These are phyloP conservation scores for Galaxias olidus DNA, from an alignment of 2,797 vertebrate genomes.

Conservation along the genomic window DNA sequence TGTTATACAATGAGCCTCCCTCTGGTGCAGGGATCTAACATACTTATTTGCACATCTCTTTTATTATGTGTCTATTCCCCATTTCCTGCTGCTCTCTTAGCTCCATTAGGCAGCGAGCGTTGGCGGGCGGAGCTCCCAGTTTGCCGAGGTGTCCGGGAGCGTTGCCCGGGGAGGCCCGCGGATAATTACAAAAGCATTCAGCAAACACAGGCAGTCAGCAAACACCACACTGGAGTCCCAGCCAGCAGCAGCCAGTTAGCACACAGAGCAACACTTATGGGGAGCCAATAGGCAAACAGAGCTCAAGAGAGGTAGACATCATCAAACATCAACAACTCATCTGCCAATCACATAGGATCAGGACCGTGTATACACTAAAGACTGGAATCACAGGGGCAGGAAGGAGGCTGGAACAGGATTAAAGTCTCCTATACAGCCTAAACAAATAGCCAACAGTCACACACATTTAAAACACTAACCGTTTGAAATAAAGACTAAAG, in stretches of 20 bases:
- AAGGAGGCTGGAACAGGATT: too few species aligned
- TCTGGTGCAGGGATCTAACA: conserved; percentile 7
- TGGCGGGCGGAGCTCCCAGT: conserved; percentile 41
- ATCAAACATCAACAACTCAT: neutral
- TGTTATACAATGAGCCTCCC: conserved; percentile 23
- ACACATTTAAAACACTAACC: too few species aligned
- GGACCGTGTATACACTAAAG: too few species aligned
- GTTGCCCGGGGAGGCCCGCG: conserved; percentile 58
- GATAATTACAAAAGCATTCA: conserved; percentile 75
- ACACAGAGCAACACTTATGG: neutral
- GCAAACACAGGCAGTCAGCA: conserved; percentile 59
- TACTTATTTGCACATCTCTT: conserved; percentile 20
- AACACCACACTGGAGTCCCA: conserved; percentile 11
- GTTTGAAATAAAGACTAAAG: too few species aligned
- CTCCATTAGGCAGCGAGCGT: conserved; percentile 21
- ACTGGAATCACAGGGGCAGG: too few species aligned
- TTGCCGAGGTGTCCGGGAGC: conserved; percentile 55
- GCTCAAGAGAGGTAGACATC: neutral
- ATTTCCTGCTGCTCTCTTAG: conserved; percentile 25
- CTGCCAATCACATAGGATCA: neutral
- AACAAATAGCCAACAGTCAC: too few species aligned
- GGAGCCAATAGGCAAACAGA: neutral
- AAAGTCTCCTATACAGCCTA: too few species aligned
- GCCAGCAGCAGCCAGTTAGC: conserved; percentile 1
- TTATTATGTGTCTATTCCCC: conserved; percentile 21